Evolutionary conservation across 1,140 invertebrate genomes (phyloP).

Genomic region (Linepithema humile): DNA sequence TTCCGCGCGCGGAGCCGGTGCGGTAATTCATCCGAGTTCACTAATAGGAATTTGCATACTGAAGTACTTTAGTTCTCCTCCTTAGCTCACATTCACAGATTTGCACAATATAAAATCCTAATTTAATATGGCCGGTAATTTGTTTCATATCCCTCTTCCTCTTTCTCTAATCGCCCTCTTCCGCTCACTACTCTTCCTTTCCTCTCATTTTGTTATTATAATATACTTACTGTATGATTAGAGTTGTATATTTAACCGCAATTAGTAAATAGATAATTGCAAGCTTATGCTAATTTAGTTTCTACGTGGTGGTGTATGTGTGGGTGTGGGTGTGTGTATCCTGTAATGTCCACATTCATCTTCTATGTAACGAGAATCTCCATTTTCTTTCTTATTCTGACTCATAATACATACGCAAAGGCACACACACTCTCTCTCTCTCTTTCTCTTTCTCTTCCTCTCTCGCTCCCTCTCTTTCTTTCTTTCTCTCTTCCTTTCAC

Average conservation of each 20-base stretch:
- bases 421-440: neutral
- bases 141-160: constrained; percentile 62
- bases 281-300: constrained; percentile 77
- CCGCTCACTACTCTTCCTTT: neutral
- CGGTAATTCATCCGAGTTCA: constrained; percentile 46
- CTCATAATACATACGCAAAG: neutral
- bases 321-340: constrained; percentile 27
- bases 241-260: constrained; percentile 74
- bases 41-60: constrained; percentile 24
- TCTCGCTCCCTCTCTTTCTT: neutral
- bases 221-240: constrained; percentile 61
- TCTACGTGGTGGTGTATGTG: constrained; percentile 58
- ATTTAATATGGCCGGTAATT: constrained; percentile 82
- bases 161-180: neutral
- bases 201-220: constrained; percentile 21
- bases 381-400: neutral
- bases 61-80: constrained; percentile 42
- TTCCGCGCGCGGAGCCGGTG: constrained; percentile 25
- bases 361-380: constrained; percentile 67
- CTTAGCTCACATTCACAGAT: constrained; percentile 55
- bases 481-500: neutral
- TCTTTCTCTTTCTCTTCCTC: too few relatives aligned
- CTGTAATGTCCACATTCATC: constrained; percentile 69
- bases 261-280: constrained; percentile 77
- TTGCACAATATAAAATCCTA: constrained; percentile 80